Conservation (phyloP, 2,888 invertebrate species). For the Tipula vernalis region DNA sequence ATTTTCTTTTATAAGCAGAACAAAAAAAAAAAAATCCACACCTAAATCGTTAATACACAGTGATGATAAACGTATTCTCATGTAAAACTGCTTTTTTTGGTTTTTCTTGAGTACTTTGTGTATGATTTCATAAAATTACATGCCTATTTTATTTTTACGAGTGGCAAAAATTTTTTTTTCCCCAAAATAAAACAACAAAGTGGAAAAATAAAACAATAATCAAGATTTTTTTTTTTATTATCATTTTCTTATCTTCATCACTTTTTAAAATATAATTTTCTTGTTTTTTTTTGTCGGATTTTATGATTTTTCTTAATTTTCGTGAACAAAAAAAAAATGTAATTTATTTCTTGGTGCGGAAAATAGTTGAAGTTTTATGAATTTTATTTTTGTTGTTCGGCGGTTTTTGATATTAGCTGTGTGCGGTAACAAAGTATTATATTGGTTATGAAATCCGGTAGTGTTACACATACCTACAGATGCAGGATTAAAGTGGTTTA, state of each 20-base stretch:
- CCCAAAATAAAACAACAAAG: not conserved
- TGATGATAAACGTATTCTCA: not conserved
- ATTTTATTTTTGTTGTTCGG: not conserved
- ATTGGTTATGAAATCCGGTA: too few species aligned
- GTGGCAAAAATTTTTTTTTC: not conserved
- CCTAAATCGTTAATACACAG: not conserved
- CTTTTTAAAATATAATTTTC: constrained; percentile 4
- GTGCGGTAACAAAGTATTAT: too few species aligned
- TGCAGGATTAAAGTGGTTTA: too few species aligned
- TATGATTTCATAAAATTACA: not conserved
- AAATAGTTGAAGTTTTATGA: not conserved
- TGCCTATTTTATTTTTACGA: not conserved
- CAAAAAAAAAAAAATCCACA: not conserved
- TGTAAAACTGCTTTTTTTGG: not conserved
- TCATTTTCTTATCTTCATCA: not conserved
- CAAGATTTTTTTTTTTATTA: not conserved
- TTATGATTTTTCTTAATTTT: constrained; percentile 4
- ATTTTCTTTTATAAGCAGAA: not conserved
- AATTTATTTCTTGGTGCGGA: not conserved
- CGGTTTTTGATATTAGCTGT: too few species aligned
- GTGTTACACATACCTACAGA: too few species aligned
- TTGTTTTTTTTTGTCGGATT: not conserved
- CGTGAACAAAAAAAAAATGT: not conserved
- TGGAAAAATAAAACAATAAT: constrained; percentile 4
- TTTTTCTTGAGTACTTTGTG: not conserved